Percentiles rank a stretch among this genome's conserved stretches.
Evolutionary conservation across 2,888 invertebrate species (phyloP).

Genomic region (Blastobasis lacticolella): DNA sequence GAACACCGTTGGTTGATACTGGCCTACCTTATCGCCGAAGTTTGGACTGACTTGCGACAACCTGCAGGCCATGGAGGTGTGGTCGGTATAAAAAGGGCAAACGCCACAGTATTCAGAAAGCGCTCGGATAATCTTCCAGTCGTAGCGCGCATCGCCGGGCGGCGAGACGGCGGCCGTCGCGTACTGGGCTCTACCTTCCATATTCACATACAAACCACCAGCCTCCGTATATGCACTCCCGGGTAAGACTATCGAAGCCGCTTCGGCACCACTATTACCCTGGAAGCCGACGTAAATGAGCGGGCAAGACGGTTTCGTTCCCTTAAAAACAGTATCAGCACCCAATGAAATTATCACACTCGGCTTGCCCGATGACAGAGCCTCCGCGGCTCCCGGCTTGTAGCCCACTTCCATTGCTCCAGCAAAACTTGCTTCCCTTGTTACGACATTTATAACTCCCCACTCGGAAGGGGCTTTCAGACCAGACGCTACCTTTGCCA

Average conservation of each 20-base stretch:
- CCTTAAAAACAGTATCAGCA: constrained; percentile 89
- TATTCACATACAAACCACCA: constrained; percentile 94
- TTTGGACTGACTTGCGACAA: constrained; percentile 54
- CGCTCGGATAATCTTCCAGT: constrained; percentile 94
- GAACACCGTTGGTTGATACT: constrained; percentile 41
- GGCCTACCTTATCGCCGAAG: constrained; percentile 24
- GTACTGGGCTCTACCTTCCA: constrained; percentile 94
- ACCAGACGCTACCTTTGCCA: constrained; percentile 20
- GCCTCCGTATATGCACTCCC: constrained; percentile 98
- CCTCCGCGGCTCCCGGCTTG: constrained; percentile 78
- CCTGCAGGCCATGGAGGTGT: constrained; percentile 31
- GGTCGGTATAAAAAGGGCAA: constrained; percentile 39
- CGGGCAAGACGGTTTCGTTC: constrained; percentile 82
- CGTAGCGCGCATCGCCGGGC: constrained; percentile 93
- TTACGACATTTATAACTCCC: constrained; percentile 88
- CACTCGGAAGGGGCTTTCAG: constrained; percentile 23
- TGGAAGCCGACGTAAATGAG: constrained; percentile 95
- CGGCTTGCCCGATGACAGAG: constrained; percentile 77
- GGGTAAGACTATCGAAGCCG: constrained; percentile 92
- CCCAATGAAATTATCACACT: constrained; percentile 91
- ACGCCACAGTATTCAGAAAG: constrained; percentile 46
- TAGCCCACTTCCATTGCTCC: constrained; percentile 97
- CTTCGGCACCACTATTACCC: constrained; percentile 92
- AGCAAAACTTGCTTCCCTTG: constrained; percentile 92
- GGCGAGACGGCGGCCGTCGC: constrained; percentile 90